phyloP scores from a whole-genome alignment of 2,797 vertebrate species.

The Sorex maritimensis region DNA sequence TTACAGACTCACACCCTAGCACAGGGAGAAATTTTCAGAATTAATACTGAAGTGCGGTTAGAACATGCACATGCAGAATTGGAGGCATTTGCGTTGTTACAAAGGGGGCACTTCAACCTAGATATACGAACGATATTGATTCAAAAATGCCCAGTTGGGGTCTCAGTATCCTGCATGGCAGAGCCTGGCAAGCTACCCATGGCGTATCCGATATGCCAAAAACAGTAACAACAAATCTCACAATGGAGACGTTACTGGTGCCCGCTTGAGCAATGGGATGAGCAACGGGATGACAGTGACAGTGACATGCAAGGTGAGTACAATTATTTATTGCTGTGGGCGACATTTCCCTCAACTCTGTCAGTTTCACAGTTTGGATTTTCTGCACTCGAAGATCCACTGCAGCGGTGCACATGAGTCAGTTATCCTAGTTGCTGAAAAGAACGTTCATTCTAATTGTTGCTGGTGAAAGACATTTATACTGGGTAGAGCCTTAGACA shows the following conservation, averaged over 20 bases:
- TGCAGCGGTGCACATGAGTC: background rate
- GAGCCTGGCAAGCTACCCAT: too few relatives aligned
- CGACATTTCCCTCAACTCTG: background rate
- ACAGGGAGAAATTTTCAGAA: background rate
- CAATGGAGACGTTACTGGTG: too few relatives aligned
- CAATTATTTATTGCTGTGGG: background rate
- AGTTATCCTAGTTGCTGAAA: background rate
- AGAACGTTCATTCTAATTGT: background rate
- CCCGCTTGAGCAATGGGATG: too few relatives aligned
- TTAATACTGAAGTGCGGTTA: slow-evolving; percentile 2
- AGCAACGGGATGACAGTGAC: too few relatives aligned
- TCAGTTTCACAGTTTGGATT: background rate
- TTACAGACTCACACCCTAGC: too few relatives aligned
- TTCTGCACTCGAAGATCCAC: background rate
- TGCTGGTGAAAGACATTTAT: background rate
- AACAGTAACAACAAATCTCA: too few relatives aligned
- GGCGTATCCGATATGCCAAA: too few relatives aligned
- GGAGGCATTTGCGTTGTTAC: background rate
- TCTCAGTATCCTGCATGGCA: background rate
- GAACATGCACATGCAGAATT: background rate
- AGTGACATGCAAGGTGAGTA: background rate
- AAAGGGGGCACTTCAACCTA: background rate
- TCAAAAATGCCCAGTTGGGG: background rate
- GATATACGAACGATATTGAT: background rate
- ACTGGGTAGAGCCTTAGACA: background rate